phyloP scores from a whole-genome alignment of 2,113 vertebrate species.

The Heliornis fulica region DNA sequence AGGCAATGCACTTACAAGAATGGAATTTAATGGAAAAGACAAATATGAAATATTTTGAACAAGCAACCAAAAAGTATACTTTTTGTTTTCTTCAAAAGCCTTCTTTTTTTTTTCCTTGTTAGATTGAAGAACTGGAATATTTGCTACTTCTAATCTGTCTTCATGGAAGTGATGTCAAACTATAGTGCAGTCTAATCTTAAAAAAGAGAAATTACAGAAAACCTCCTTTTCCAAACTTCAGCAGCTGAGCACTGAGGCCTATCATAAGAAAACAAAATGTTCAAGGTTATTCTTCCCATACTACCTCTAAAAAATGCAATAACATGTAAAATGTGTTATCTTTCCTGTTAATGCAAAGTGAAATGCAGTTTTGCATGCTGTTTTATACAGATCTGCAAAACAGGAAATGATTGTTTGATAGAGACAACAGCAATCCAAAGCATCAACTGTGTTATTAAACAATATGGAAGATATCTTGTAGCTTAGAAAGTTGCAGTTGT shows the following conservation, averaged over 20 bases:
- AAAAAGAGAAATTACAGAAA: neutral
- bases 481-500: constrained; percentile 2
- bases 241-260: neutral
- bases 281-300: constrained; percentile 38
- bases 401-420: constrained; percentile 34
- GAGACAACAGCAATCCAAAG: constrained; percentile 29
- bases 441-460: neutral
- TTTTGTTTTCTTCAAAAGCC: neutral
- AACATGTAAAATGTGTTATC: constrained; percentile 45
- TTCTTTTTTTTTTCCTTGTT: neutral
- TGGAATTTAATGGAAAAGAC: neutral
- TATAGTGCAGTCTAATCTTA: constrained; percentile 15
- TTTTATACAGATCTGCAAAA: constrained; percentile 4
- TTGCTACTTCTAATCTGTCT: constrained; percentile 5
- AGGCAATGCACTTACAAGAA: neutral
- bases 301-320: constrained; percentile 52
- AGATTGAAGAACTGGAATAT: neutral
- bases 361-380: constrained; percentile 43
- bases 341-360: constrained; percentile 53
- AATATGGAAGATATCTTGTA: neutral
- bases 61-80: neutral
- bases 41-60: neutral
- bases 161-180: neutral
- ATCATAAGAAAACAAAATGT: neutral
- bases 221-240: neutral